Evolutionary conservation across 2,797 vertebrate genomes (phyloP), one percentile per base, ranked within the genome.

Genomic region (Phalanger gymnotis): DNA sequence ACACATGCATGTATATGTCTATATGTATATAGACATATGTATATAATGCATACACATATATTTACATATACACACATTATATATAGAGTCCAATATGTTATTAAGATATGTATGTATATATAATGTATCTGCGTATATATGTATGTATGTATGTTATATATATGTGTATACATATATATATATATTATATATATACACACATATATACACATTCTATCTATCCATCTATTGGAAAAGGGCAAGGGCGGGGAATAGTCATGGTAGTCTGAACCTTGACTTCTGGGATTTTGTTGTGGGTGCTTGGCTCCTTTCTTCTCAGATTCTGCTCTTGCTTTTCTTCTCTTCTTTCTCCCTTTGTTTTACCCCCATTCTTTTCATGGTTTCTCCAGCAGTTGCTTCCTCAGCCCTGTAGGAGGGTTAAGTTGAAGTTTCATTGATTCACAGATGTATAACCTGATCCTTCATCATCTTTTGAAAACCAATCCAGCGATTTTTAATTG

Each of bases 241-340:
- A 92, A 30, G 81, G 93, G 56, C 94, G 55, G 81, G n/a, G 3
- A 53, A 53, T 30, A 53, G n/a, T 95, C 28, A 9, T 25, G 92
- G 96, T 97, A 94, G 58, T 25, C 6, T 30, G 95, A 96, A 96
- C 96, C 96, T 96, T 55, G n/a, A 87, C 54, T 94, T 11, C 73
- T 93, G n/a, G 94, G 91, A 94, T 27, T n/a, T 9, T 92, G 93
- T 94, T 5, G 6, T 53, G 95, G 57, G 87, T 31, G 25, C 57
- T 90, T 73, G 0, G 5, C 93, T 94, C 19, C 92, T 92, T 97
- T 95, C 51, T 40, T 51, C 90, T 96, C 54, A 90, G 90, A 81
- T 96, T 34, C 73, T 91, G 91, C 87, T n/a, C 94, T 94, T 2
- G 5, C 94, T 22, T 94, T 61, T 90, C 30, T 56, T 92, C 92